phyloP scores from a whole-genome alignment of 1,140 invertebrate species.

The Paraescarpia echinospica region DNA sequence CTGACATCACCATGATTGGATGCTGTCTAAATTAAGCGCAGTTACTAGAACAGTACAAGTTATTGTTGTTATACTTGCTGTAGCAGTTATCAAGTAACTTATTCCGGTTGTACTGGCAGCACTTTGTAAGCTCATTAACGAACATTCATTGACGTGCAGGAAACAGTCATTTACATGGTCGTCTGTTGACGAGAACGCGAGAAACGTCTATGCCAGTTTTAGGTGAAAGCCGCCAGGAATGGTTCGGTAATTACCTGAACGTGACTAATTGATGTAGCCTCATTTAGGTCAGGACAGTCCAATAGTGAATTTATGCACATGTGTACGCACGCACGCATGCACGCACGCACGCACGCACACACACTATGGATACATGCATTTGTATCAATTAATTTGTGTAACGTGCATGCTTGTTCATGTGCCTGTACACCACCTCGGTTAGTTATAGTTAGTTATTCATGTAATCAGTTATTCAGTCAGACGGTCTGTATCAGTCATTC shows the following conservation, averaged over 20 bases:
- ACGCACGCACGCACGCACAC: too few relatives aligned
- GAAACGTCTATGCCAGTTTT: not conserved
- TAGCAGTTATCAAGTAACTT: not conserved
- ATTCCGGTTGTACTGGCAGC: not conserved
- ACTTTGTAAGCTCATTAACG: not conserved
- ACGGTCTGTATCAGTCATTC: not conserved
- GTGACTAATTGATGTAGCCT: not conserved
- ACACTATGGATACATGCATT: too few relatives aligned
- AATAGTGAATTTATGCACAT: not conserved
- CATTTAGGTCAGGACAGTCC: not conserved
- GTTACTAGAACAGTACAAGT: not conserved
- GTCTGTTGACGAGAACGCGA: not conserved
- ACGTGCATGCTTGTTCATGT: too few relatives aligned
- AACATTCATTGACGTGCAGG: not conserved
- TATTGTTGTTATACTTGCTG: not conserved
- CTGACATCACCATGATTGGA: not conserved
- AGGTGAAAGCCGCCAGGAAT: not conserved
- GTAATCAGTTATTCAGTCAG: too few relatives aligned
- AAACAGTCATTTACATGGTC: not conserved
- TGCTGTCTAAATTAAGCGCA: not conserved
- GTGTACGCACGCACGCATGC: too few relatives aligned
- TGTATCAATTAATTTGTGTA: too few relatives aligned
- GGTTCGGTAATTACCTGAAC: not conserved
- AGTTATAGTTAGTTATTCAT: too few relatives aligned
- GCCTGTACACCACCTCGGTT: too few relatives aligned